phyloP scores from a whole-genome alignment of 2,888 invertebrate species.

The Mesochorus sp. region DNA sequence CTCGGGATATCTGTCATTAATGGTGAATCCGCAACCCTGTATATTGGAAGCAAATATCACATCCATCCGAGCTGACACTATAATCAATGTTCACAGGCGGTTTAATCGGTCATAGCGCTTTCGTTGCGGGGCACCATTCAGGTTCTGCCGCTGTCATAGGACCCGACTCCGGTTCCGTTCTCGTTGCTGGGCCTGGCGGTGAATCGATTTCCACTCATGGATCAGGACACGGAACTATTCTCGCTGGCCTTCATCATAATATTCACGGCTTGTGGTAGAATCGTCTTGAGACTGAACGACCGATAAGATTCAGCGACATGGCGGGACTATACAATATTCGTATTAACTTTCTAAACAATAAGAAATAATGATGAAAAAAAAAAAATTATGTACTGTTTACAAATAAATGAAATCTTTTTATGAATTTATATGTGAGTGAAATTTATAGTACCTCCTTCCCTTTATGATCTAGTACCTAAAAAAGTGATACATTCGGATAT shows the following conservation, averaged over 20 bases:
- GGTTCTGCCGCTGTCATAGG: conserved; percentile 56
- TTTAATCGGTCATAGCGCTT: conserved; percentile 48
- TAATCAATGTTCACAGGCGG: conserved; percentile 43
- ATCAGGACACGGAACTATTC: conserved; percentile 60
- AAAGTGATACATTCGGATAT: too few species aligned
- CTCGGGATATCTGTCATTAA: conserved; percentile 58
- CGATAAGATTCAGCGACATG: neutral
- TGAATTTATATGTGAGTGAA: neutral
- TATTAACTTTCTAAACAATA: too few species aligned
- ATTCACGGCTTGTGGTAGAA: conserved; percentile 54
- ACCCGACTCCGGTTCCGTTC: conserved; percentile 59
- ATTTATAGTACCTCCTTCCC: neutral
- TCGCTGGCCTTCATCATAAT: conserved; percentile 43
- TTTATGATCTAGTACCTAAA: neutral
- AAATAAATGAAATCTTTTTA: conserved; percentile 31
- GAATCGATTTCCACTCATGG: conserved; percentile 64
- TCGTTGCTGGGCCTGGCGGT: conserved; percentile 64
- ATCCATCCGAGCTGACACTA: neutral
- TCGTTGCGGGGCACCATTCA: conserved; percentile 63
- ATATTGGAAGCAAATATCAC: neutral
- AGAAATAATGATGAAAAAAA: too few species aligned
- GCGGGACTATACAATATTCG: too few species aligned
- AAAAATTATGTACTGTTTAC: neutral
- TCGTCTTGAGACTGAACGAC: neutral
- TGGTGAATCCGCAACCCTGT: conserved; percentile 42